These are phyloP conservation scores for Mastomys natalensis DNA, from an alignment of 2,113 vertebrate species.

Conservation along the genomic window DNA sequence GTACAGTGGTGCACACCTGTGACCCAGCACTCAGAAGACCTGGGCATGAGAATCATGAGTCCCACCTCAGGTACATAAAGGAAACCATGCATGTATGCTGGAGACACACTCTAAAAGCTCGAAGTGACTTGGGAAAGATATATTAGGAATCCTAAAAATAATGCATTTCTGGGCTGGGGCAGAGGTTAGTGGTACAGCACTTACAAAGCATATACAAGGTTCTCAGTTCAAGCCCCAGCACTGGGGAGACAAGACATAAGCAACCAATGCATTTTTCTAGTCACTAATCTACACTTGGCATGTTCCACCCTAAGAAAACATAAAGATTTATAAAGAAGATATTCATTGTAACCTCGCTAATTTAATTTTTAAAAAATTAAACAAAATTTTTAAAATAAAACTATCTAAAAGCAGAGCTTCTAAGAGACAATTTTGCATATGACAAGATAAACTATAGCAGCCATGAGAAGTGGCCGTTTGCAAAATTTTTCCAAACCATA, in stretches of 20 bases:
- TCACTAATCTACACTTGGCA: not conserved
- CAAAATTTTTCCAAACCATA: slow-evolving; percentile 31
- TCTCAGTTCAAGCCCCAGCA: not conserved
- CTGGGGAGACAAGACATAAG: not conserved
- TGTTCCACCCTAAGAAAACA: slow-evolving; percentile 8
- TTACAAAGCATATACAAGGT: not conserved
- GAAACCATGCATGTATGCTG: not conserved
- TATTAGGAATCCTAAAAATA: slow-evolving; percentile 36
- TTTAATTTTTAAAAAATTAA: not conserved
- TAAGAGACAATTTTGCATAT: slow-evolving; percentile 19
- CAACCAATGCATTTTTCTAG: not conserved
- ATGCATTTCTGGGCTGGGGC: not conserved
- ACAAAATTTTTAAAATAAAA: slow-evolving; percentile 46
- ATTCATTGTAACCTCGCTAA: slow-evolving; percentile 51
- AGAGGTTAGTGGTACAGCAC: not conserved
- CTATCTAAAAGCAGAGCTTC: slow-evolving; percentile 33
- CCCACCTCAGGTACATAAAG: not conserved
- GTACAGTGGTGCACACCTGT: not conserved
- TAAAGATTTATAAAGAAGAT: slow-evolving; percentile 44
- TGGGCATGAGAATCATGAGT: not conserved
- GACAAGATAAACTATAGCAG: not conserved
- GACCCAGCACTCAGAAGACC: not conserved
- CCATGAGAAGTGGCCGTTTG: slow-evolving; percentile 44
- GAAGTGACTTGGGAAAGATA: not conserved
- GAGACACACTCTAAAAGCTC: not conserved